A percentile compares a stretch with the other conserved stretches of the same genome.
Conservation (phyloP, 2,888 invertebrate genomes). For the Amaurobius ferox region DNA sequence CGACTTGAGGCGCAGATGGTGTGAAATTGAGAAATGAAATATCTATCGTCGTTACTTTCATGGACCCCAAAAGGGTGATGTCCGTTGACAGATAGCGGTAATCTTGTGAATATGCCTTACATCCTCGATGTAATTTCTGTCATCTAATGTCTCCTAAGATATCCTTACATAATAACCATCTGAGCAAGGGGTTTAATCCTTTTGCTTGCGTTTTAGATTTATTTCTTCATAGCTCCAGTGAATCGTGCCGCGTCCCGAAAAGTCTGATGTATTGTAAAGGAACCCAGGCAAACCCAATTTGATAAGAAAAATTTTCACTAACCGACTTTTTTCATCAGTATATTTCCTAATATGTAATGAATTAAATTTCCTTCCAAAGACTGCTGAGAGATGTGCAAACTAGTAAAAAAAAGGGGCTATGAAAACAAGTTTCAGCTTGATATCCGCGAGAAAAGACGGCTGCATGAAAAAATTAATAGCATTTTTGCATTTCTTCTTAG, state of each 20-base stretch:
- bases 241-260: background rate
- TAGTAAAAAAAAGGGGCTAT: too few relatives aligned
- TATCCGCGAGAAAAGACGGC: too few relatives aligned
- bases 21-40: slow-evolving; percentile 35
- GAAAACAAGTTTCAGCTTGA: too few relatives aligned
- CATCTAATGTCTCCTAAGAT: slow-evolving; percentile 6
- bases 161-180: background rate
- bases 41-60: background rate
- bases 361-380: too few relatives aligned
- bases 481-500: too few relatives aligned
- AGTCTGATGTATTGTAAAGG: background rate
- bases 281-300: too few relatives aligned
- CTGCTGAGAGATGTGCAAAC: too few relatives aligned
- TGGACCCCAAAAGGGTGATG: background rate
- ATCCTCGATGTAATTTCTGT: slow-evolving; percentile 16
- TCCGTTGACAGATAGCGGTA: background rate
- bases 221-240: background rate
- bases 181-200: background rate
- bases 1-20: background rate
- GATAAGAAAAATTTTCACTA: too few relatives aligned
- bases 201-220: background rate
- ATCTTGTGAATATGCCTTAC: slow-evolving; percentile 1
- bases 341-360: too few relatives aligned
- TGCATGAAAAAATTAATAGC: too few relatives aligned
- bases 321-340: too few relatives aligned